Evolutionary conservation across 30 jellyfish, hydroid and myxozoan genomes (phyloP), one percentile per base, ranked within the genome.

Genomic region (Aurelia coerulea): DNA sequence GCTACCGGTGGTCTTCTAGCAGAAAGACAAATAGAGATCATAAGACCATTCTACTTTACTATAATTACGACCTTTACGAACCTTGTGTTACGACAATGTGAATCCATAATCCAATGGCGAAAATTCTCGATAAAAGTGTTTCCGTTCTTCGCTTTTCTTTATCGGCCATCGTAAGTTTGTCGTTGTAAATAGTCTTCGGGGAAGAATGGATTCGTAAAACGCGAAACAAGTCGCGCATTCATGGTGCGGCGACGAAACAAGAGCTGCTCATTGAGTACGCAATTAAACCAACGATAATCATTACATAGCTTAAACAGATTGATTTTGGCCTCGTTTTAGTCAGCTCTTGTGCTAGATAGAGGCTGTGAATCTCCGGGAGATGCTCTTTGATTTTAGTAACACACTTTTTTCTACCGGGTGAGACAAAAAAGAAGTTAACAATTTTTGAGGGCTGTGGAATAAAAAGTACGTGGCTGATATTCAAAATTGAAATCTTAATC

Each of bases 241-340:
- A 81, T 81, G 91, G 91, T 81, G 91, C 91, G 91, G 91, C 84
- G 33, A 81, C 78, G 84, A 68, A 68, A 51, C 74, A 41, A 68
- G 63, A 8, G 35, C 79, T n/a, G 91, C 84, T 70, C 91, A 81
- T 35, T 81, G 91, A 81, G 35, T 81, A 81, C 91, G 80, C 72
- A 72, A 50, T 70, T 68, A 19, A 70, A 15, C 50, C 84, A 81
- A 16, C 76, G 84, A 54, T 33, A 58, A 42, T 34, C 85, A 81
- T 60, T 46, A 46, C 56, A 46, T 46, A 46, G 56, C 56, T 46
- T 46, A 46, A 46, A 46, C 56, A 46, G 56, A 46, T 46, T 46
- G 15, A 46, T 46, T 46, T 46, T 7, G 53, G 56, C 56, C 56
- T 46, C 56, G 56, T 46, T 9, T 46, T 9, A 7, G 14, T 46